Evolutionary conservation across 2,797 vertebrate genomes (phyloP).

Genomic region (Phoxinus dragarum): DNA sequence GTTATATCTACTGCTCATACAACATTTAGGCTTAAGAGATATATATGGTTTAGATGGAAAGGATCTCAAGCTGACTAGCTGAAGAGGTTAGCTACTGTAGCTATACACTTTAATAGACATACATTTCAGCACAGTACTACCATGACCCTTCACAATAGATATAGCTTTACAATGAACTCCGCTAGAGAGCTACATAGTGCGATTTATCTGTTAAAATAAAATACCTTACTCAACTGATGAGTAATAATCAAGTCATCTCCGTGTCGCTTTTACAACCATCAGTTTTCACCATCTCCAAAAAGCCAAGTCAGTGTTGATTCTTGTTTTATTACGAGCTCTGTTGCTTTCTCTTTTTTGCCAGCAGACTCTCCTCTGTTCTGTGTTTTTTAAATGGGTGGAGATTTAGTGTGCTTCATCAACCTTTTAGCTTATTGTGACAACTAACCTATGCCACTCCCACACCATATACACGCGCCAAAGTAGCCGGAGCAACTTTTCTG

Average conservation of each 20-base stretch:
- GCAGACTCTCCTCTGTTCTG: no score
- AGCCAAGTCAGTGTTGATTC: not conserved
- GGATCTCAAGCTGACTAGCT: not conserved
- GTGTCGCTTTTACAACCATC: no score
- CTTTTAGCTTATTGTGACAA: no score
- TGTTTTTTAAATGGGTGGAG: no score
- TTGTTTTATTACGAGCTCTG: not conserved
- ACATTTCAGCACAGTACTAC: not conserved
- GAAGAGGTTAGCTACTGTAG: no score
- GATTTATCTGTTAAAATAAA: not conserved
- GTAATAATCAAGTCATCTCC: no score
- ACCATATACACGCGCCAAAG: no score
- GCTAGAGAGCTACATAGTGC: not conserved
- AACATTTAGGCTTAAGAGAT: not conserved
- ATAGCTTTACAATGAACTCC: not conserved
- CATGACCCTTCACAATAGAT: not conserved
- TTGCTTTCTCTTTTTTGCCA: not conserved
- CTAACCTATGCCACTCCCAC: no score
- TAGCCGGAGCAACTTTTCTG: no score
- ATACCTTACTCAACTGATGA: no score
- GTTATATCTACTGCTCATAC: not conserved
- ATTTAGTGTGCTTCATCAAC: no score
- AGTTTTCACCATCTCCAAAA: not conserved
- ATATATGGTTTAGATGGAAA: not conserved
- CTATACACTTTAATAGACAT: not conserved